Evolutionary conservation across 2,888 invertebrate genomes (phyloP).

Genomic region (Meta bourneti): DNA sequence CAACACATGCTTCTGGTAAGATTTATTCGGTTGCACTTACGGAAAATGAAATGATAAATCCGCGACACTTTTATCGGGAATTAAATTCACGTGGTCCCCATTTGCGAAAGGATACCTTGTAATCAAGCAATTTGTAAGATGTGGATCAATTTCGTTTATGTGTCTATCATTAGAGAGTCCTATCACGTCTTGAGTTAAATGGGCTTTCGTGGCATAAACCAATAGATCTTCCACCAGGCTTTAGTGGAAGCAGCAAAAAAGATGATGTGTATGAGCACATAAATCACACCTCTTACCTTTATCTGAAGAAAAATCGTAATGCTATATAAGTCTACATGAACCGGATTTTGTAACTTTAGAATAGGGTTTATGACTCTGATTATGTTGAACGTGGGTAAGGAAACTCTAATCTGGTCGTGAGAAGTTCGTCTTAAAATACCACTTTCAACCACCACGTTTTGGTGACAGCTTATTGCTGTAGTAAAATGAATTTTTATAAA

Average conservation of each 20-base stretch:
- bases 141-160: background rate
- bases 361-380: background rate
- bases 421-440: background rate
- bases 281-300: conserved; percentile 10
- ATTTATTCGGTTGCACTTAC: background rate
- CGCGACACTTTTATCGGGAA: background rate
- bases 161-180: background rate
- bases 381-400: background rate
- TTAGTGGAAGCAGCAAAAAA: background rate
- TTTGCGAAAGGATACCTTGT: background rate
- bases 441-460: background rate
- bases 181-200: background rate
- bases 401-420: background rate
- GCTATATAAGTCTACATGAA: background rate
- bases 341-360: conserved; percentile 31
- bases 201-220: background rate
- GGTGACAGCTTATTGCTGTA: background rate
- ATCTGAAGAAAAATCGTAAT: conserved; percentile 1
- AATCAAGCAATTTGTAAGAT: conserved; percentile 17
- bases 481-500: background rate
- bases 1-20: background rate
- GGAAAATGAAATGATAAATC: background rate
- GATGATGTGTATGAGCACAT: background rate
- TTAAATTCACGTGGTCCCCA: background rate
- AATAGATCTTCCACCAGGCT: background rate